These are phyloP conservation scores for Patella caerulea DNA, from an alignment of 2,888 invertebrate species.

Conservation along the genomic window DNA sequence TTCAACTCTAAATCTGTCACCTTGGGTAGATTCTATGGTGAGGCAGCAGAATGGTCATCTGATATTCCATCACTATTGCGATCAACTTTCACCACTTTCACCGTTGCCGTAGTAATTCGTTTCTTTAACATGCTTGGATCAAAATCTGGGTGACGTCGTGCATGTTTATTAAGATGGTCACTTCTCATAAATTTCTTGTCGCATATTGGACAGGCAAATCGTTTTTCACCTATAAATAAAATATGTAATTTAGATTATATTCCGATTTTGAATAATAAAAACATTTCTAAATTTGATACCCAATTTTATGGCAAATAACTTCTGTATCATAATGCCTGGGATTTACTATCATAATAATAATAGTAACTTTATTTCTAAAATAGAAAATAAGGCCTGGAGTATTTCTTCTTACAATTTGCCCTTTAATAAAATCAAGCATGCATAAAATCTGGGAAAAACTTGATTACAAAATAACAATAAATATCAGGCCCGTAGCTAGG, in stretches of 20 bases:
- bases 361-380: too few relatives aligned
- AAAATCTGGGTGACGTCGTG: slow-evolving; percentile 77
- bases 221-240: slow-evolving; percentile 75
- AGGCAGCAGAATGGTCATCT: neutral
- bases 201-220: slow-evolving; percentile 78
- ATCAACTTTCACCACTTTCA: slow-evolving; percentile 12
- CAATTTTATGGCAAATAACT: too few relatives aligned
- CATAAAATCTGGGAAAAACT: too few relatives aligned
- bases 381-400: too few relatives aligned
- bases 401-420: too few relatives aligned
- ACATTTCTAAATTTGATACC: neutral
- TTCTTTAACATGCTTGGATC: slow-evolving; percentile 74
- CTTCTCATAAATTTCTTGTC: slow-evolving; percentile 79
- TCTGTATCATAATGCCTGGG: too few relatives aligned
- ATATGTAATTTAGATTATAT: neutral
- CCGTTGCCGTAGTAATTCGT: slow-evolving; percentile 18
- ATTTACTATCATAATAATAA: too few relatives aligned
- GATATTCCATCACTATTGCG: neutral
- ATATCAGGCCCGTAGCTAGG: too few relatives aligned
- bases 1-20: too few relatives aligned
- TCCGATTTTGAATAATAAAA: slow-evolving; percentile 6
- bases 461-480: too few relatives aligned
- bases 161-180: slow-evolving; percentile 79
- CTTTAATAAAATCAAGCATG: too few relatives aligned
- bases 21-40: neutral